Conservation (phyloP, 1,140 invertebrate species). For the Cataglyphis hispanica region DNA sequence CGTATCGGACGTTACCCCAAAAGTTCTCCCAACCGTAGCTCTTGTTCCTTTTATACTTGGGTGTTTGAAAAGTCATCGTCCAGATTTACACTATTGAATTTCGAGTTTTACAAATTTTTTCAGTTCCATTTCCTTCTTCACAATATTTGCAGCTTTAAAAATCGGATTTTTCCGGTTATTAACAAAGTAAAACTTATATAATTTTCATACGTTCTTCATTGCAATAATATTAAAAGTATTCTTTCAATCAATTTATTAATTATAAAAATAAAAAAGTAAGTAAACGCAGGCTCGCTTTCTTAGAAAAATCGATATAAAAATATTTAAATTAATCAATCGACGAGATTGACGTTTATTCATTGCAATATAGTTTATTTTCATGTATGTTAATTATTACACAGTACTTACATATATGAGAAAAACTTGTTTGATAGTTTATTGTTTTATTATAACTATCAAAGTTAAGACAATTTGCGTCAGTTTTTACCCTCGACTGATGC, state of each 20-base stretch:
- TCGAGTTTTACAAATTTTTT: conserved; percentile 10
- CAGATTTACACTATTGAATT: conserved; percentile 24
- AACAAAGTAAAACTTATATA: not conserved
- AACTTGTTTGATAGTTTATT: not conserved
- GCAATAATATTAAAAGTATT: not conserved
- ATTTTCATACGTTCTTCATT: not conserved
- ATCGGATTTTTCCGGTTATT: not conserved
- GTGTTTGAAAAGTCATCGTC: conserved; percentile 67
- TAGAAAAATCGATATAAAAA: no score
- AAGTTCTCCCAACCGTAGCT: conserved; percentile 4
- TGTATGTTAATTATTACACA: not conserved
- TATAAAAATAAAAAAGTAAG: no score
- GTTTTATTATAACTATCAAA: not conserved
- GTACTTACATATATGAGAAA: not conserved
- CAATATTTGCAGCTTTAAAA: not conserved
- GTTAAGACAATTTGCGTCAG: not conserved
- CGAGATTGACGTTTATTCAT: not conserved
- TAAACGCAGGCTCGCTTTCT: no score
- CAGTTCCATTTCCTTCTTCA: not conserved
- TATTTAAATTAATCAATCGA: no score
- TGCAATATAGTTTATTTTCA: not conserved
- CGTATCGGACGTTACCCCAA: conserved; percentile 55
- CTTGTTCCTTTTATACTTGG: conserved; percentile 28
- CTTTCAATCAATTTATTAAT: not conserved
- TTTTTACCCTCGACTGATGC: not conserved